Evolutionary conservation across 2,113 vertebrate species (phyloP).

Genomic region (Talpa occidentalis): DNA sequence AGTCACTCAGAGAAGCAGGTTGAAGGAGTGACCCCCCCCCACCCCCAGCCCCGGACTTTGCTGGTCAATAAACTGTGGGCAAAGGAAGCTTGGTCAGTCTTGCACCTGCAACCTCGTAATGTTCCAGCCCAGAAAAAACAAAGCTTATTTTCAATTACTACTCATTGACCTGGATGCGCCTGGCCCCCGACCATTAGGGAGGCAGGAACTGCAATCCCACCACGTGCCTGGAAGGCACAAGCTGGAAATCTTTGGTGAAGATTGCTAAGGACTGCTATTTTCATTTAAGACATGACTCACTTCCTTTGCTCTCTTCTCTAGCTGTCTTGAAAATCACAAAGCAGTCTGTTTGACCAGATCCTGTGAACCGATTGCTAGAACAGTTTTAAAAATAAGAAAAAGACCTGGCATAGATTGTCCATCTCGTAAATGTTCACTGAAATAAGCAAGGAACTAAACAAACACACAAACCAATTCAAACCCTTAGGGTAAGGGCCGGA

Average conservation of each 20-base stretch:
- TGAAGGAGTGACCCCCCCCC: background rate
- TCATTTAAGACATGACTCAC: background rate
- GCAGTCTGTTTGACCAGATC: background rate
- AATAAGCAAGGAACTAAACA: background rate
- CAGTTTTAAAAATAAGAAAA: background rate
- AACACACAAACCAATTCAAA: background rate
- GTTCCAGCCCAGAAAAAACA: slow-evolving; percentile 9
- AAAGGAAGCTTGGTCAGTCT: background rate
- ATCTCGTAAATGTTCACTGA: background rate
- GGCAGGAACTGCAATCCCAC: background rate
- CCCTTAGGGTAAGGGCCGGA: background rate
- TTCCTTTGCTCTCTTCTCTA: background rate
- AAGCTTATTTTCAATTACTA: background rate
- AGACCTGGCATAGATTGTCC: background rate
- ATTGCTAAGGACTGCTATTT: background rate
- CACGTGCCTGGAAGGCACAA: background rate
- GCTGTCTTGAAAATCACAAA: slow-evolving; percentile 37
- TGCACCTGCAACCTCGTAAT: background rate
- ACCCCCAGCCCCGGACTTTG: background rate
- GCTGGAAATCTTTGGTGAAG: background rate
- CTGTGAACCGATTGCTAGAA: background rate
- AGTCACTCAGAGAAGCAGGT: background rate
- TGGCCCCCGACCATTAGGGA: background rate
- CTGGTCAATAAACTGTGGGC: background rate
- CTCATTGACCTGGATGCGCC: background rate